Evolutionary conservation across 1,140 invertebrate species (phyloP), one percentile per base, ranked within the genome.

Genomic region (Epicauta chinensis): DNA sequence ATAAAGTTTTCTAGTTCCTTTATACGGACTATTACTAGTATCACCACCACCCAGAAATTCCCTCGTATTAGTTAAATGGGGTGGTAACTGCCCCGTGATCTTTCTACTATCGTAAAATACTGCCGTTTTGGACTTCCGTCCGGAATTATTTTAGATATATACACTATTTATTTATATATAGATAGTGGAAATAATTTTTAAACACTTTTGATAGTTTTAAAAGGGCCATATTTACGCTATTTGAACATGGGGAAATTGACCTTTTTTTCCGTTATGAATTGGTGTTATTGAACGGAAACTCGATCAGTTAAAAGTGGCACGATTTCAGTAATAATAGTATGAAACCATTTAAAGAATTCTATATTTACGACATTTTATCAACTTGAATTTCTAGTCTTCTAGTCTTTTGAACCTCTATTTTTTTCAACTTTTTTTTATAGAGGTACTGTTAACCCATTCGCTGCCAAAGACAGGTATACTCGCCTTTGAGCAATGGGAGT

Each of bases 101-200:
- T 58, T 55, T 50, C 38, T 38, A 23, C 23, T 38, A 51, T 51
- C 53, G 47, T 58, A 43, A 58, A 58, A 58, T 58, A 58, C 39
- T 55, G 47, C 38, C 51, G 45, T 53, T 48, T 49, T 32, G 43
- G 50, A 50, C 44, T 51, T 50, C 54, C 43, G 41, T 39, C 49
- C 49, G 46, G 55, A 23, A 52, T 58, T 58, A 58, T 58, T 58
- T 58, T 53, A 58, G 46, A 58, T 47, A 50, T 46, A 51, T 41
- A 48, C 53, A 58, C 55, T 54, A 58, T 53, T 5, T 23, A 23
- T 7, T 7, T 23, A 23, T 23, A 23, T 23, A 23, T 3, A 23
- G 4, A 23, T 23, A 23, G 23, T 23, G 23, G 23, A 23, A 23
- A 7, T 23, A 23, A 23, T 23, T 23, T 58, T 53, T 41, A 53